Conservation (phyloP, 1,140 invertebrate species). For the Formica exsecta region DNA sequence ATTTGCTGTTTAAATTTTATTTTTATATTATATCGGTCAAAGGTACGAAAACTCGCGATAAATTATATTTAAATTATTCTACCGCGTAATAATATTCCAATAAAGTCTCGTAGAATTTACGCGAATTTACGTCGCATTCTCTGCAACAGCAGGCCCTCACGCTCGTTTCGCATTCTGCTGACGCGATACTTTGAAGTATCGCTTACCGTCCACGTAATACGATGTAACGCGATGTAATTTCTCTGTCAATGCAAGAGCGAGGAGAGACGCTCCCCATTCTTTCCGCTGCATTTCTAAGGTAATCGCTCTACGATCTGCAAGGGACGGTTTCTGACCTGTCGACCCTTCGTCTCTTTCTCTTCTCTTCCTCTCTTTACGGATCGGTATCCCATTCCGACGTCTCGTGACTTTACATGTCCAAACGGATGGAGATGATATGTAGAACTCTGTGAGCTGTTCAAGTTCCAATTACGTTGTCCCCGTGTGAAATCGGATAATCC, state of each 20-base stretch:
- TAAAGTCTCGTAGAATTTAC: not conserved
- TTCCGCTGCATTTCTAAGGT: conserved; percentile 71
- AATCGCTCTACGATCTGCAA: conserved; percentile 35
- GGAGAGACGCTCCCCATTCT: conserved; percentile 33
- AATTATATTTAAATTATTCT: not conserved
- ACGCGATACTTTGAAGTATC: conserved; percentile 53
- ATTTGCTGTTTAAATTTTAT: not conserved
- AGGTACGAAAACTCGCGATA: not conserved
- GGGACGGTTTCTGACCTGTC: conserved; percentile 44
- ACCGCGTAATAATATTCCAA: not conserved
- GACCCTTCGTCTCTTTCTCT: conserved; percentile 35
- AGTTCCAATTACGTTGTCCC: conserved; percentile 54
- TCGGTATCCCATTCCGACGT: conserved; percentile 65
- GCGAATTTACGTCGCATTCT: not conserved
- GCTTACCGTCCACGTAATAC: conserved; percentile 69
- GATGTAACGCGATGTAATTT: conserved; percentile 69
- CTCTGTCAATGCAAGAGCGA: conserved; percentile 46
- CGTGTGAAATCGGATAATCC: conserved; percentile 23
- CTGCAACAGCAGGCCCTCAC: not conserved
- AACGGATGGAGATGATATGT: conserved; percentile 22
- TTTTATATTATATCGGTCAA: not conserved
- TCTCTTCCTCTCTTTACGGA: not conserved
- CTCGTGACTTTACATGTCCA: conserved; percentile 42
- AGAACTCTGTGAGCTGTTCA: not conserved
- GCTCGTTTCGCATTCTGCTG: conserved; percentile 60